Evolutionary conservation across 2,113 vertebrate species (phyloP).

Genomic region (Alethe diademata): DNA sequence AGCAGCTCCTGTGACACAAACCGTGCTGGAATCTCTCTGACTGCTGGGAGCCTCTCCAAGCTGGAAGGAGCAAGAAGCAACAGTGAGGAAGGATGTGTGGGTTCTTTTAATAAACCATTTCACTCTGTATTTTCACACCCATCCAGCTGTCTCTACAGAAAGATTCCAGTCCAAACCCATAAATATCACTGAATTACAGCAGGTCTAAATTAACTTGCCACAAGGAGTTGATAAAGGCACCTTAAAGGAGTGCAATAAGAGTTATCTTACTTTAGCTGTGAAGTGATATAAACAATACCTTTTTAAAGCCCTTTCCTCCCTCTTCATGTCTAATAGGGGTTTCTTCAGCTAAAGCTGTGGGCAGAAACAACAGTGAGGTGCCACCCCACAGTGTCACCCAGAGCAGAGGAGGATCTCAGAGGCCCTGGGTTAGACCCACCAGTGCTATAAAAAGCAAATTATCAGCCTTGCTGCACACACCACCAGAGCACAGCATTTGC

Average conservation of each 20-base stretch:
- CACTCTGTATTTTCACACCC: not conserved
- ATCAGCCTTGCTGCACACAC: not conserved
- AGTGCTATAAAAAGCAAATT: not conserved
- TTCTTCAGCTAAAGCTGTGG: not conserved
- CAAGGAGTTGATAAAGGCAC: not conserved
- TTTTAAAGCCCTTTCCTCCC: not conserved
- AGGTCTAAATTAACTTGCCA: not conserved
- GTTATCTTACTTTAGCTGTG: not conserved
- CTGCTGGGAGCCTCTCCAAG: not conserved
- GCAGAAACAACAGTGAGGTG: not conserved
- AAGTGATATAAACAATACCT: not conserved
- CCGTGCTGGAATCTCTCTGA: fast-evolving
- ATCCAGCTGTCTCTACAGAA: not conserved
- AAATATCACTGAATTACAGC: not conserved
- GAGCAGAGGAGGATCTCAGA: not conserved
- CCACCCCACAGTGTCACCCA: not conserved
- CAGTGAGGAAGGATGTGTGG: not conserved
- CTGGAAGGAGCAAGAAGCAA: not conserved
- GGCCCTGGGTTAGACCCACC: not conserved
- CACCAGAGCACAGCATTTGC: not conserved
- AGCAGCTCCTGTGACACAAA: not conserved
- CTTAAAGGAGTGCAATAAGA: not conserved
- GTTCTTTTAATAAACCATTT: not conserved
- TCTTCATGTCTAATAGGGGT: not conserved
- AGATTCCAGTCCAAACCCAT: not conserved